Percentiles rank a stretch among this genome's conserved stretches.
These are phyloP conservation scores for Urosaurus nigricauda DNA, from an alignment of 2,797 vertebrate species.

Conservation along the genomic window DNA sequence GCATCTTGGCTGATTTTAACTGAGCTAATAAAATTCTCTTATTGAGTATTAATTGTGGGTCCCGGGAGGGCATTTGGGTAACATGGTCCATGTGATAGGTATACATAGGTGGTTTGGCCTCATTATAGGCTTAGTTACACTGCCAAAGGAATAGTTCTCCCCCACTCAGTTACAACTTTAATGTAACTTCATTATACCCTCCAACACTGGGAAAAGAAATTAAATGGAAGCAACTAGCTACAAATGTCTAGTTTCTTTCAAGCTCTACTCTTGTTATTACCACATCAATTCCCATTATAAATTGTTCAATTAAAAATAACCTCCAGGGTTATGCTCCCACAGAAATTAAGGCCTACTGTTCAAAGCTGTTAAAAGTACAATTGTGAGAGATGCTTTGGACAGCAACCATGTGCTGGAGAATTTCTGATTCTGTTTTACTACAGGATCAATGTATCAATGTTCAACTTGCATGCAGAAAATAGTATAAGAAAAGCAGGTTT, in stretches of 20 bases:
- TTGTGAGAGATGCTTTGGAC: neutral
- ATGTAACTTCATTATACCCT: neutral
- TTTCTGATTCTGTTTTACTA: neutral
- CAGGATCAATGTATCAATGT: too few relatives aligned
- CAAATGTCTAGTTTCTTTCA: neutral
- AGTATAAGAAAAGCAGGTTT: too few relatives aligned
- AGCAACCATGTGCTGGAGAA: neutral
- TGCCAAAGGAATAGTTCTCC: too few relatives aligned
- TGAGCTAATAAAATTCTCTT: too few relatives aligned
- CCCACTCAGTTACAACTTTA: too few relatives aligned
- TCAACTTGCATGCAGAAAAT: too few relatives aligned
- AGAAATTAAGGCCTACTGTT: neutral
- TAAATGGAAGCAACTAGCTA: neutral
- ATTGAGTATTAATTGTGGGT: too few relatives aligned
- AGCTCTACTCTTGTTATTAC: neutral
- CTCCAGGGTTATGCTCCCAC: neutral
- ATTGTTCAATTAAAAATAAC: neutral
- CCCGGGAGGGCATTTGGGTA: too few relatives aligned
- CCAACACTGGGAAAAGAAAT: neutral
- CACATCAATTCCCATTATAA: neutral
- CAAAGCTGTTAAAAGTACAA: slow-evolving; percentile 11
- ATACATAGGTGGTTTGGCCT: too few relatives aligned
- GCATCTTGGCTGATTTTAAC: too few relatives aligned
- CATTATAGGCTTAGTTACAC: too few relatives aligned
- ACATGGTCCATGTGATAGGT: too few relatives aligned